Percentiles rank a stretch among this genome's conserved stretches.
phyloP scores from a whole-genome alignment of 2,888 invertebrate species.

The Drosophila siamana region DNA sequence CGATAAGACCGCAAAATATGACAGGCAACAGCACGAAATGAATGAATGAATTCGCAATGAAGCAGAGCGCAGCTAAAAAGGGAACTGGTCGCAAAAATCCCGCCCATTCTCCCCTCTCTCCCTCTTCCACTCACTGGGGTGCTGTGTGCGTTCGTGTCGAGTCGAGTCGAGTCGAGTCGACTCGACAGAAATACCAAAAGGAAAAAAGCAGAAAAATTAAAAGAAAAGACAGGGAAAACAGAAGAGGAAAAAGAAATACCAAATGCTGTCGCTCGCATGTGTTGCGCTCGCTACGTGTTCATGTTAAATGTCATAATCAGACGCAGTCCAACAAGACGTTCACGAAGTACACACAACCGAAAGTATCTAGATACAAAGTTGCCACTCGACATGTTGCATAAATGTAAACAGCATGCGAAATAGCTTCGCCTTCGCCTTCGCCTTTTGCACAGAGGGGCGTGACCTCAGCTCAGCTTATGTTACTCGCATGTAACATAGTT shows the following conservation, averaged over 20 bases:
- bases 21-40: constrained; percentile 50
- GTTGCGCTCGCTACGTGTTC: constrained; percentile 72
- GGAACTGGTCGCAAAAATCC: constrained; percentile 31
- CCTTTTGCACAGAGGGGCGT: constrained; percentile 45
- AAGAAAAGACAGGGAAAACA: constrained; percentile 17
- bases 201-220: constrained; percentile 24
- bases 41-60: constrained; percentile 67
- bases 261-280: constrained; percentile 65
- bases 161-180: constrained; percentile 51
- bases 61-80: constrained; percentile 22
- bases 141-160: constrained; percentile 51
- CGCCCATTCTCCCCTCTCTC: neutral
- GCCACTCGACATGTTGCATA: constrained; percentile 62
- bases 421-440: constrained; percentile 32
- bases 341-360: constrained; percentile 27
- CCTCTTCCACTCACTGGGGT: too few species aligned
- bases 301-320: constrained; percentile 80
- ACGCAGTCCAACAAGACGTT: constrained; percentile 45
- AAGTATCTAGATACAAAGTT: constrained; percentile 64
- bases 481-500: constrained; percentile 14
- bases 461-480: constrained; percentile 43
- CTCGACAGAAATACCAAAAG: constrained; percentile 22
- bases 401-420: constrained; percentile 71
- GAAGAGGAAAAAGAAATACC: constrained; percentile 18
- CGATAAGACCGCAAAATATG: constrained; percentile 64